Conservation (phyloP, 2,888 invertebrate genomes). For the Eueremaeus valkanovi region DNA sequence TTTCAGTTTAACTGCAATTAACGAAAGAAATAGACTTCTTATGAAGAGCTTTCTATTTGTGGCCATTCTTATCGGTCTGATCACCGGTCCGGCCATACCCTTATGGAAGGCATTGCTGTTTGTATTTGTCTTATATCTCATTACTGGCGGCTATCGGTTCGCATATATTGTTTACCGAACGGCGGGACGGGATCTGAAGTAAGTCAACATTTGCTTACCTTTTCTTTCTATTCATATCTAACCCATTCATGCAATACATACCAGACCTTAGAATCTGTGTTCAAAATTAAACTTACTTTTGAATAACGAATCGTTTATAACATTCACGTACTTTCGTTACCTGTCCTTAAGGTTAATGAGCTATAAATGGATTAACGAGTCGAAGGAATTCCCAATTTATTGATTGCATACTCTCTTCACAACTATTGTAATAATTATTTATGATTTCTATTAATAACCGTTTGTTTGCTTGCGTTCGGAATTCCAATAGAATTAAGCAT, state of each 20-base stretch:
- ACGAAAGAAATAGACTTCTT: constrained; percentile 4
- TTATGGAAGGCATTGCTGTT: constrained; percentile 12
- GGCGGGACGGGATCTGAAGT: constrained; percentile 38
- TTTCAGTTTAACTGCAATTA: neutral
- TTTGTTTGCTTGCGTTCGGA: no score
- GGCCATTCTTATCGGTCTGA: constrained; percentile 17
- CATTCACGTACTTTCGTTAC: no score
- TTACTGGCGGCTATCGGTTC: constrained; percentile 37
- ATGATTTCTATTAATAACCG: no score
- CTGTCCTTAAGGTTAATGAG: no score
- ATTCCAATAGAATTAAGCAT: no score
- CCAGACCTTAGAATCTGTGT: neutral
- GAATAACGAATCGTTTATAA: no score
- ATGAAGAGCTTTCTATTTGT: constrained; percentile 23
- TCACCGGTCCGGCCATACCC: constrained; percentile 14
- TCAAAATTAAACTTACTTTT: no score
- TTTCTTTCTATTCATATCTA: neutral
- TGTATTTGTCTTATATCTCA: constrained; percentile 28
- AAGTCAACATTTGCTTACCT: neutral
- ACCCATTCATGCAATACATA: neutral
- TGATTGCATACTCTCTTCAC: no score
- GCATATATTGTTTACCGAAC: constrained; percentile 38
- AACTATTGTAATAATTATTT: no score
- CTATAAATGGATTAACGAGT: no score
- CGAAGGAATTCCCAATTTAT: no score